Evolutionary conservation across 2,797 vertebrate species (phyloP), one percentile per base, ranked within the genome.

Genomic region (Selene dorsalis): DNA sequence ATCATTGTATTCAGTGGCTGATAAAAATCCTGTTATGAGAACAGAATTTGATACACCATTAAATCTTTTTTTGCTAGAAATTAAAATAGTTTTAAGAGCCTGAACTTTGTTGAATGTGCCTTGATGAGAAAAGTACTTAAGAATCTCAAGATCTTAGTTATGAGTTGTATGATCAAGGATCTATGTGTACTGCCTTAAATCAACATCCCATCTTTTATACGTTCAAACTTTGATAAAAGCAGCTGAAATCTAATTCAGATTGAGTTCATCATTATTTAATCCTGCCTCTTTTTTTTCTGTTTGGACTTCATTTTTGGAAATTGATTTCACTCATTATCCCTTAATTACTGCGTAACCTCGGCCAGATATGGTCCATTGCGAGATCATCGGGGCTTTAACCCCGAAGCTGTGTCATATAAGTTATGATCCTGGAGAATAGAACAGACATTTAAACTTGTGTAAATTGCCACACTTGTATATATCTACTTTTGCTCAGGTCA

Each of bases 401-500:
- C 13, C 55, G 4, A 47, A 66, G 12, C 48, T n/a, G 4, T 61
- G 7, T 71, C 59, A 57, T 17, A 69, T 52, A 57, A 22, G 10
- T 45, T 32, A 74, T 47, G n/a, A 73, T 24, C 38, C 22, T 24
- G 38, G 30, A 50, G 30, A 66, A 56, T 24, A 43, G 17, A 59
- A 17, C 53, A 47, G n/a, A 43, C 13, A 38, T 56, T 75, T 79
- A 28, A 70, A 26, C 20, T 55, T 43, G n/a, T 35, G 22, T 50
- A 28, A 20, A 48, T 7, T 16, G 10, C 32, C 55, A 69, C 43
- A 47, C 24, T 45, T 41, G 17, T 18, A 55, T 47, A 47, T 8
- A 41, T 43, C 2, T 56, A 60, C 9, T 14, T 35, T 30, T 35
- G 8, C 10, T 10, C 28, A 60, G 12, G 18, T 57, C 0, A n/a